Evolutionary conservation across 2,888 invertebrate species (phyloP).

Genomic region (Philereme transversata): DNA sequence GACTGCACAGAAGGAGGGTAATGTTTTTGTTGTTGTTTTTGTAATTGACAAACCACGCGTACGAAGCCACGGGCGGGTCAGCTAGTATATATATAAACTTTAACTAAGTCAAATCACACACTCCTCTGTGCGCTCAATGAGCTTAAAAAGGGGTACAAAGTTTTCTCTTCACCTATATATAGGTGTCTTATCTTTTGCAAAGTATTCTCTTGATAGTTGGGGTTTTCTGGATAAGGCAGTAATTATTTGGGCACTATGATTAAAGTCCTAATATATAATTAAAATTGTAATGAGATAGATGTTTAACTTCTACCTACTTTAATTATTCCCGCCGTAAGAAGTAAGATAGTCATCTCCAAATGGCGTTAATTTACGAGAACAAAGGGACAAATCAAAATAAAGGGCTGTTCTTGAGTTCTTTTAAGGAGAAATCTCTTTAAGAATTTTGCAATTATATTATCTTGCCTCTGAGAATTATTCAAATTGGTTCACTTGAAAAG

Average conservation of each 20-base stretch:
- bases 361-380: slow-evolving; percentile 64
- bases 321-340: slow-evolving; percentile 49
- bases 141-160: too few species aligned
- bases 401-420: slow-evolving; percentile 60
- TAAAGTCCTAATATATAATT: not conserved
- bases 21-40: too few species aligned
- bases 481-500: slow-evolving; percentile 35
- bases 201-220: too few species aligned
- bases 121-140: too few species aligned
- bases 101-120: too few species aligned
- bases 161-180: too few species aligned
- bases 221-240: too few species aligned
- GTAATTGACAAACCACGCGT: too few species aligned
- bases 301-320: slow-evolving; percentile 20
- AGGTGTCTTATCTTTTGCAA: too few species aligned
- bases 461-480: slow-evolving; percentile 31
- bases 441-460: slow-evolving; percentile 34
- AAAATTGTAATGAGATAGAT: not conserved
- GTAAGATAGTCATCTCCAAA: slow-evolving; percentile 61
- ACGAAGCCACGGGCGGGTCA: too few species aligned
- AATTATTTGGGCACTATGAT: not conserved
- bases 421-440: slow-evolving; percentile 54
- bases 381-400: slow-evolving; percentile 70
- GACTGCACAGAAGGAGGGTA: too few species aligned
- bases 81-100: too few species aligned